Evolutionary conservation across 2,113 vertebrate genomes (phyloP).

Genomic region (Corapipo altera): DNA sequence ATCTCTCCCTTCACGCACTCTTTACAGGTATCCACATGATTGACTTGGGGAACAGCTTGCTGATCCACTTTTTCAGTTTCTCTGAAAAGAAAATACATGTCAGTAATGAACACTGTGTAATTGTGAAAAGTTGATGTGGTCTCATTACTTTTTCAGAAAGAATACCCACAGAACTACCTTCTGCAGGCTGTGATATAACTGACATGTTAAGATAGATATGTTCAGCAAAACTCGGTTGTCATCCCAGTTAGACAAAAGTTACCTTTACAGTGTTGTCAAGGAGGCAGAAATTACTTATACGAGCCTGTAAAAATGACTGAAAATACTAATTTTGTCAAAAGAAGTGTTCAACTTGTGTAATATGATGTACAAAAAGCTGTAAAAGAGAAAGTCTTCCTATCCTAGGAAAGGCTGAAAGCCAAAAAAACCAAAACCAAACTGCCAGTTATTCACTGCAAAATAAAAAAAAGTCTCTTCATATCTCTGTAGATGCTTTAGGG

Average conservation of each 20-base stretch:
- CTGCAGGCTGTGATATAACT: background rate
- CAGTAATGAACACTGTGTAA: background rate
- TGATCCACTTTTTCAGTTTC: conserved; percentile 80
- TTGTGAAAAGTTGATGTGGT: background rate
- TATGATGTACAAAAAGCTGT: background rate
- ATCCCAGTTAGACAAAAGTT: background rate
- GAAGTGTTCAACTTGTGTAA: background rate
- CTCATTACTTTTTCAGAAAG: background rate
- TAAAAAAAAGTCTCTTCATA: background rate
- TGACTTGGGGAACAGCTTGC: conserved; percentile 83
- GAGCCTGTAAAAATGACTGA: background rate
- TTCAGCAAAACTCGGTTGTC: background rate
- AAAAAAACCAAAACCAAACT: background rate
- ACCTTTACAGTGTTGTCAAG: background rate
- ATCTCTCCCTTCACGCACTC: conserved; percentile 73
- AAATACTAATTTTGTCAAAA: background rate
- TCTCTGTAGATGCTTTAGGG: background rate
- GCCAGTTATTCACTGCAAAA: background rate
- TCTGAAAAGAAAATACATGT: conserved; percentile 69
- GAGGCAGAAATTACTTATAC: background rate
- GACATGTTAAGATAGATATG: background rate
- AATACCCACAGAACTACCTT: background rate
- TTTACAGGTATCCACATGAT: conserved; percentile 80
- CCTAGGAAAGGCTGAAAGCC: background rate
- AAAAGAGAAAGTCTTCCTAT: background rate